These are phyloP conservation scores for Odocoileus hemionus DNA, from an alignment of 2,113 vertebrate species.

Conservation along the genomic window DNA sequence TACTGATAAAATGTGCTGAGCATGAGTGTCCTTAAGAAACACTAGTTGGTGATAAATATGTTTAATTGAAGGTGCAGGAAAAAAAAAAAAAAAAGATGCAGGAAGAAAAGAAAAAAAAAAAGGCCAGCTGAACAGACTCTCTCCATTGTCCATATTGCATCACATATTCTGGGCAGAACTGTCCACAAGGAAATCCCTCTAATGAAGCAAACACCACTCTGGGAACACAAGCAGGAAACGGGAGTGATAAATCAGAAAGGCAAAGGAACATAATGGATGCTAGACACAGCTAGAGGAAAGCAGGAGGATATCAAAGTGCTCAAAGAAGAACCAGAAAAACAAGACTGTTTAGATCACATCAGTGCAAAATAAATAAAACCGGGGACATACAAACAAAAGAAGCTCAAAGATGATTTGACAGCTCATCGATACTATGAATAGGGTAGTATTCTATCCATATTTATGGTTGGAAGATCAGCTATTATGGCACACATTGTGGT, in stretches of 20 bases:
- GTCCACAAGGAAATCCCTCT: constrained; percentile 1
- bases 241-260: constrained; percentile 26
- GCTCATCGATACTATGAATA: not conserved
- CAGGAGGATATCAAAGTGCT: constrained; percentile 34
- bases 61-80: not conserved
- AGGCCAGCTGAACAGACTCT: not conserved
- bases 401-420: not conserved
- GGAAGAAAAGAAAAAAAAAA: not conserved
- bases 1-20: not conserved
- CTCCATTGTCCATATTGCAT: not conserved
- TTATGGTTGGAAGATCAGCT: not conserved
- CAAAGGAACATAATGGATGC: not conserved
- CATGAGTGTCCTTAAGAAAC: not conserved
- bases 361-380: constrained; percentile 41
- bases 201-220: not conserved
- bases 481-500: not conserved
- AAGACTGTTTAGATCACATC: constrained; percentile 46
- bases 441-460: not conserved
- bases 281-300: constrained; percentile 19
- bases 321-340: constrained; percentile 56
- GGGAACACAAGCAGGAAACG: not conserved
- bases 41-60: not conserved
- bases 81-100: not conserved
- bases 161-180: not conserved
- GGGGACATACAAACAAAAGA: constrained; percentile 6